Percentiles rank a stretch among this genome's conserved stretches.
These are phyloP conservation scores for Scelioninae gen. 1 DNA, from an alignment of 2,888 invertebrate genomes.

Conservation along the genomic window DNA sequence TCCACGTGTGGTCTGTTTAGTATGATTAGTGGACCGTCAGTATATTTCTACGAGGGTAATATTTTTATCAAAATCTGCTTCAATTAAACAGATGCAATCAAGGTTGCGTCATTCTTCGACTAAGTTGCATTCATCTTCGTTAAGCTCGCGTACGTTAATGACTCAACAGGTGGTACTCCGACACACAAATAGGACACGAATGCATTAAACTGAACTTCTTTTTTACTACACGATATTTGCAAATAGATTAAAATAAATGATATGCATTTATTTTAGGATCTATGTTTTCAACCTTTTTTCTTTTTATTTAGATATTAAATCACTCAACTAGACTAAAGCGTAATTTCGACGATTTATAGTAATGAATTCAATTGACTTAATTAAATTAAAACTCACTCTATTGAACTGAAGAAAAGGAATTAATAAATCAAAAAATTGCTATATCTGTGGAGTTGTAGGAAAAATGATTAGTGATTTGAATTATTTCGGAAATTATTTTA, in stretches of 20 bases:
- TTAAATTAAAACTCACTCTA: too few species aligned
- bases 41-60: not conserved
- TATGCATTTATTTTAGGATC: conserved; percentile 2
- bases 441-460: too few species aligned
- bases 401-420: too few species aligned
- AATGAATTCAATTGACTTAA: too few species aligned
- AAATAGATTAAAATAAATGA: conserved; percentile 46
- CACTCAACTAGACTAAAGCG: too few species aligned
- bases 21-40: not conserved
- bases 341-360: conserved; percentile 5
- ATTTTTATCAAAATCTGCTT: conserved; percentile 42
- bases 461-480: too few species aligned
- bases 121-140: conserved; percentile 62
- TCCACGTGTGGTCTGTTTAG: not conserved
- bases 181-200: conserved; percentile 43
- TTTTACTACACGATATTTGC: conserved; percentile 42
- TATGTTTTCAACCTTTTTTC: not conserved
- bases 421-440: too few species aligned
- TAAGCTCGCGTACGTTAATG: conserved; percentile 62
- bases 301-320: too few species aligned
- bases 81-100: conserved; percentile 54
- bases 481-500: too few species aligned
- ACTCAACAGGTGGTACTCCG: conserved; percentile 62
- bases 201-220: conserved; percentile 52
- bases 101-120: conserved; percentile 58